A percentile compares a stretch with the other conserved stretches of the same genome.
Conservation (phyloP, 1,140 invertebrate genomes). For the Myzus persicae region DNA sequence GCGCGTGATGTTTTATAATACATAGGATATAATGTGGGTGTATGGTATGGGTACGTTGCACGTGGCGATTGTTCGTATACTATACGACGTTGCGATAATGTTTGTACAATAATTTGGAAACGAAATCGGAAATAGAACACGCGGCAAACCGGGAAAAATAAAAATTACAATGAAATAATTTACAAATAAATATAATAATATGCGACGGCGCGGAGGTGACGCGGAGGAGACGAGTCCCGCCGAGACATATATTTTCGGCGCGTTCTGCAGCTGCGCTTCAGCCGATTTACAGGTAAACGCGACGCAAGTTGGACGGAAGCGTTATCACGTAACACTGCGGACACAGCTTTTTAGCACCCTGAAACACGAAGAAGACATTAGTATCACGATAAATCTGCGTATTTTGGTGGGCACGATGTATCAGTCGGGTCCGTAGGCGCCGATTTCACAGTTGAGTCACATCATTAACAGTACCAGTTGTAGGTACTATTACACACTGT, state of each 20-base stretch:
- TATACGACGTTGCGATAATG: neutral
- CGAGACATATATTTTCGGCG: neutral
- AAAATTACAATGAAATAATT: conserved; percentile 5
- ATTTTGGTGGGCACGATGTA: neutral
- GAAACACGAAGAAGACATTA: neutral
- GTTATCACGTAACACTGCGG: conserved; percentile 96
- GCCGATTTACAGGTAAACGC: conserved; percentile 82
- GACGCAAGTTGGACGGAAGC: conserved; percentile 82
- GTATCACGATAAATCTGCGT: neutral
- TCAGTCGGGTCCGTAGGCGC: no score
- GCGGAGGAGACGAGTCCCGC: neutral
- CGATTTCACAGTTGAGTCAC: no score
- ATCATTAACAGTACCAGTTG: no score
- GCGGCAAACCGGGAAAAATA: neutral
- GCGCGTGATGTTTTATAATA: no score
- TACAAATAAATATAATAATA: neutral
- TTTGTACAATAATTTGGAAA: neutral
- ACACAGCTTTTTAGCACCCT: conserved; percentile 90
- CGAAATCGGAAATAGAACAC: neutral
- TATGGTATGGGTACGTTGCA: neutral
- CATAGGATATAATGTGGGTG: neutral
- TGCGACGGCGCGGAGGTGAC: neutral
- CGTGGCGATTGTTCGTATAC: neutral
- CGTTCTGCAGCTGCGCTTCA: neutral
- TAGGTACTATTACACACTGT: no score